Evolutionary conservation across 2,113 vertebrate species (phyloP).

Genomic region (Pelvicachromis taeniatus): DNA sequence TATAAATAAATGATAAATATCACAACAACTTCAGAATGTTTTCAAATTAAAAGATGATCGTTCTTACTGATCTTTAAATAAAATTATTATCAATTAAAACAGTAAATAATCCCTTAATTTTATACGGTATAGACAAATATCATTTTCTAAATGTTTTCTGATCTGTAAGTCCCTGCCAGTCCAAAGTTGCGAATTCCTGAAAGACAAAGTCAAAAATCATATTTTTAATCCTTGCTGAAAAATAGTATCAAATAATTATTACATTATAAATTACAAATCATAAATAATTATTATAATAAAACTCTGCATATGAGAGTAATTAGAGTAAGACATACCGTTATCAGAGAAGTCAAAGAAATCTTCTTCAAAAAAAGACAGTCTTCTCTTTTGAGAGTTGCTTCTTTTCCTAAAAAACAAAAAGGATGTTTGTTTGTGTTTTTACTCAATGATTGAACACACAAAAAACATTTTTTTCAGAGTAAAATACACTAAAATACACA

Average conservation of each 20-base stretch:
- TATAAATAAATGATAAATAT: conserved; percentile 10
- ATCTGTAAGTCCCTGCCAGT: not conserved
- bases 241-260: not conserved
- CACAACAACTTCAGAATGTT: not conserved
- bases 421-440: not conserved
- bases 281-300: not conserved
- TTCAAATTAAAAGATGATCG: not conserved
- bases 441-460: not conserved
- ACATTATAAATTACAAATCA: not conserved
- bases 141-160: not conserved
- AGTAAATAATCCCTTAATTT: not conserved
- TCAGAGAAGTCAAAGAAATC: conserved; percentile 60
- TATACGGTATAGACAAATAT: conserved; percentile 13
- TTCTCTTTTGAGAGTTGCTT: not conserved
- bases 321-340: conserved; percentile 6
- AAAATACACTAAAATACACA: not conserved
- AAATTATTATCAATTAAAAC: not conserved
- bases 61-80: not conserved
- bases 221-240: not conserved
- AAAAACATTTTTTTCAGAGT: not conserved
- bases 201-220: not conserved
- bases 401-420: conserved; percentile 14
- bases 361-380: conserved; percentile 38
- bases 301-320: not conserved
- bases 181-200: not conserved